Conservation (phyloP, 2,888 invertebrate genomes). For the Cynaeus angustus region DNA sequence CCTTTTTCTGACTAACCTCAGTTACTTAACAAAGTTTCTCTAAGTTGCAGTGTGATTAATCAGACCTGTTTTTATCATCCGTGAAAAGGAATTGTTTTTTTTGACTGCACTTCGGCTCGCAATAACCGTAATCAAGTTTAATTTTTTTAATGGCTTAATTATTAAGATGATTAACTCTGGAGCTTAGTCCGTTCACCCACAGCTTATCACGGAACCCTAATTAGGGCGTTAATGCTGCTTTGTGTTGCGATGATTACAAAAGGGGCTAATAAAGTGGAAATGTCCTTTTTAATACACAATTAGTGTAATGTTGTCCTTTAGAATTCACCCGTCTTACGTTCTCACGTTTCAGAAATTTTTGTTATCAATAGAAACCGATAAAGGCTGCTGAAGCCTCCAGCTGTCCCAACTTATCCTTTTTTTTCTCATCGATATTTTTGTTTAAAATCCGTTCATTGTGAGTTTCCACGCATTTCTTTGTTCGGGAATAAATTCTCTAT, state of each 20-base stretch:
- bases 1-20: too few relatives aligned
- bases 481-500: neutral
- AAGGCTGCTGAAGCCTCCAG: too few relatives aligned
- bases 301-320: slow-evolving; percentile 7
- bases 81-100: neutral
- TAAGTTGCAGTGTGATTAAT: too few relatives aligned
- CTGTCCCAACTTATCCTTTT: too few relatives aligned
- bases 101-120: neutral
- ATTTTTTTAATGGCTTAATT: slow-evolving; percentile 19
- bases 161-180: slow-evolving; percentile 13
- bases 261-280: slow-evolving; percentile 13
- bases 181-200: slow-evolving; percentile 21
- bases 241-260: slow-evolving; percentile 24
- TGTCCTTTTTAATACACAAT: slow-evolving; percentile 22
- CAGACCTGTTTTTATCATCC: too few relatives aligned
- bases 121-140: slow-evolving; percentile 16
- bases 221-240: slow-evolving; percentile 8
- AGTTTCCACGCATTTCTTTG: neutral
- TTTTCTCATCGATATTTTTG: too few relatives aligned
- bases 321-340: too few relatives aligned
- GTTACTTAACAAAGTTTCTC: too few relatives aligned
- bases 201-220: slow-evolving; percentile 23
- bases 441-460: too few relatives aligned
- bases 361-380: too few relatives aligned
- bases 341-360: too few relatives aligned